These are phyloP conservation scores for Anagrus nilaparvatae DNA, from an alignment of 1,140 invertebrate species.

Conservation along the genomic window DNA sequence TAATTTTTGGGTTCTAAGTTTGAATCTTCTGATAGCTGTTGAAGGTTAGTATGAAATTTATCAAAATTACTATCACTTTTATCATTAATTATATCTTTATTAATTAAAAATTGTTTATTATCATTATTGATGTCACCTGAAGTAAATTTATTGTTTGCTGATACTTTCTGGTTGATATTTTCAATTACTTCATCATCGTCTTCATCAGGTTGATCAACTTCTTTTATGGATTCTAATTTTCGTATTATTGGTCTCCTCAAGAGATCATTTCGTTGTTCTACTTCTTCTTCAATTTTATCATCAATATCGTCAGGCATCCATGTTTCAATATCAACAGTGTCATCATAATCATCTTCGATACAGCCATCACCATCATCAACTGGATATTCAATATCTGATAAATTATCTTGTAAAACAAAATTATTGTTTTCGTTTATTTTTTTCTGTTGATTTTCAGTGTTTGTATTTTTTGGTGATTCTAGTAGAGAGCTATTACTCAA, in stretches of 20 bases:
- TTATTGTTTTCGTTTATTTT: too few species aligned
- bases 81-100: too few species aligned
- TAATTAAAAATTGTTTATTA: background rate
- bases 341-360: slow-evolving; percentile 11
- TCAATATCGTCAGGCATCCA: slow-evolving; percentile 15
- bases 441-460: too few species aligned
- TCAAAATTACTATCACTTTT: too few species aligned
- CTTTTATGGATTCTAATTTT: slow-evolving; percentile 11
- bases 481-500: too few species aligned
- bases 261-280: background rate
- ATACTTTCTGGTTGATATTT: background rate
- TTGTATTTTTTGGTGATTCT: too few species aligned
- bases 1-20: too few species aligned
- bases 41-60: too few species aligned
- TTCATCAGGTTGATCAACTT: background rate
- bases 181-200: background rate
- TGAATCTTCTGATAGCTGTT: too few species aligned
- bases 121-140: background rate
- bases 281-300: slow-evolving; percentile 13
- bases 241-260: background rate
- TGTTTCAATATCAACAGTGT: slow-evolving; percentile 12
- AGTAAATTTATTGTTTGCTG: background rate
- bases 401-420: too few species aligned
- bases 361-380: slow-evolving; percentile 9
- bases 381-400: background rate